Percentiles rank a stretch among this genome's conserved stretches.
Conservation (phyloP, 2,888 invertebrate genomes). For the Crossocerus cetratus region DNA sequence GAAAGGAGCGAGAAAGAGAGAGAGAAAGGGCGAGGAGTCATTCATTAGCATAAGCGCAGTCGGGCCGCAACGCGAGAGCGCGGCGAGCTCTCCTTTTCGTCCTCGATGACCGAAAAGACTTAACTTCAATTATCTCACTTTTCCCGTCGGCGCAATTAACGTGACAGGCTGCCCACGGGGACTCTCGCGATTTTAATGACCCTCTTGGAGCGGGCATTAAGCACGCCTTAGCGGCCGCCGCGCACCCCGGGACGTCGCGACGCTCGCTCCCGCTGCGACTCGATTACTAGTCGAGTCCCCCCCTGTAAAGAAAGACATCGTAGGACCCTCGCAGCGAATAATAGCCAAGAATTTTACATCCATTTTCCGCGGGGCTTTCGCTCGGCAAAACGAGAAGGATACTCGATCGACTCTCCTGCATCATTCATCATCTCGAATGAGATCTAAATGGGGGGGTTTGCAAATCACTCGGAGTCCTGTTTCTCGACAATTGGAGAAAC, state of each 20-base stretch:
- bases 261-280: constrained; percentile 37
- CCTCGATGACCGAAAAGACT: constrained; percentile 1
- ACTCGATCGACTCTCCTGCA: too few species aligned
- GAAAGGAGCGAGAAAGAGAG: neutral
- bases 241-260: constrained; percentile 33
- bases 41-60: constrained; percentile 5
- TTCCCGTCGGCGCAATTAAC: constrained; percentile 23
- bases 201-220: constrained; percentile 29
- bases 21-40: constrained; percentile 2
- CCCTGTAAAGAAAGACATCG: too few species aligned
- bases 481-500: too few species aligned
- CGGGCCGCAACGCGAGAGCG: neutral
- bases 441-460: too few species aligned
- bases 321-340: too few species aligned
- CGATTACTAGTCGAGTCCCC: constrained; percentile 22
- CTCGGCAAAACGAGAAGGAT: too few species aligned
- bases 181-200: constrained; percentile 35
- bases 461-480: too few species aligned
- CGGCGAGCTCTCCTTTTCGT: constrained; percentile 3
- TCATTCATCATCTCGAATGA: too few species aligned
- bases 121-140: constrained; percentile 1
- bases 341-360: too few species aligned
- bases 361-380: too few species aligned
- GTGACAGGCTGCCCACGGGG: constrained; percentile 20
- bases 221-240: constrained; percentile 9